Conservation (phyloP, 2,113 vertebrate species). For the Genyomyrus donnyi region DNA sequence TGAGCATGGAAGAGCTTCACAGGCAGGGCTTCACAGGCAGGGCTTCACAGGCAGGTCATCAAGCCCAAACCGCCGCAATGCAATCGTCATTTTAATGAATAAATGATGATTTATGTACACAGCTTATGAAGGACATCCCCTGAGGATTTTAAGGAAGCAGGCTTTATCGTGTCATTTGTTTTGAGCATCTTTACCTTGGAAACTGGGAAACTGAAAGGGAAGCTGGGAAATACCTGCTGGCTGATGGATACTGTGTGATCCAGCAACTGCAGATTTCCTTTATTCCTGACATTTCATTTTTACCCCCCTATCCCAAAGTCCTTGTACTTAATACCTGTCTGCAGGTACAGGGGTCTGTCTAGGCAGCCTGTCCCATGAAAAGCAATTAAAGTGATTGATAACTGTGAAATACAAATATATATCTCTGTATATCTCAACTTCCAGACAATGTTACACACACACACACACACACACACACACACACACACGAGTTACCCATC, state of each 20-base stretch:
- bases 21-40: neutral
- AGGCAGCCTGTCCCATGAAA: neutral
- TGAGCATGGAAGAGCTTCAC: neutral
- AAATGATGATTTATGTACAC: neutral
- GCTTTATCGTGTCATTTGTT: neutral
- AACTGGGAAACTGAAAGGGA: neutral
- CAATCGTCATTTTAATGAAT: neutral
- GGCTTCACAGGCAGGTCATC: no score
- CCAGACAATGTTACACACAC: neutral
- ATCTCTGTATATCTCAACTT: neutral
- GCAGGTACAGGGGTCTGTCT: neutral
- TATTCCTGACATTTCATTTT: neutral
- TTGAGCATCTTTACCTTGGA: neutral
- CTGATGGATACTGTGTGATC: neutral
- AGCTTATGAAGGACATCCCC: neutral
- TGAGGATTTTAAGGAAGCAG: neutral
- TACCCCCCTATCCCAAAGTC: neutral
- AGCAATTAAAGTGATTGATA: neutral
- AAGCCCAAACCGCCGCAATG: neutral
- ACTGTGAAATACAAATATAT: neutral
- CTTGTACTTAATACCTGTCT: neutral
- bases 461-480: neutral
- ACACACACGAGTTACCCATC: neutral
- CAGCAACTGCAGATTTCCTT: neutral
- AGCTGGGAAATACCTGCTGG: neutral